phyloP scores from a whole-genome alignment of 2,888 invertebrate species.

The Drosophila seclusa region DNA sequence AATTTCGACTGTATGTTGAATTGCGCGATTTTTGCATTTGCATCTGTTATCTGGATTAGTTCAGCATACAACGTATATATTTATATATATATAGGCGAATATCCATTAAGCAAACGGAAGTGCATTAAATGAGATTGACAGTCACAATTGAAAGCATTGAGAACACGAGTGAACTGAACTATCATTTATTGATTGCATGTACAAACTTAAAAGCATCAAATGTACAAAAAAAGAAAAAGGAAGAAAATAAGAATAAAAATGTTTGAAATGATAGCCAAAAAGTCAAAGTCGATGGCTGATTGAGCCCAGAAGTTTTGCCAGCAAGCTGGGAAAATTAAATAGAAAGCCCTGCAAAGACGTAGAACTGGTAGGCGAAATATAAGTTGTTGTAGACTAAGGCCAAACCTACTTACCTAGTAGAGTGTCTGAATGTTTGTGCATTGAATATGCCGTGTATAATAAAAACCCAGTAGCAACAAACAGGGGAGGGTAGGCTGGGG shows the following conservation, averaged over 20 bases:
- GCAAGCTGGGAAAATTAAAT: slow-evolving; percentile 74
- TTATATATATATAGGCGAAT: background rate
- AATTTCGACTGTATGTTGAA: background rate
- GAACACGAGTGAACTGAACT: slow-evolving; percentile 18
- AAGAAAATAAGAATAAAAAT: slow-evolving; percentile 8
- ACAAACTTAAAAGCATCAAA: slow-evolving; percentile 47
- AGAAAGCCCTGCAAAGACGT: slow-evolving; percentile 71
- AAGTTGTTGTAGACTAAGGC: slow-evolving; percentile 40
- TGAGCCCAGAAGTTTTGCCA: slow-evolving; percentile 55
- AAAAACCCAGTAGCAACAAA: slow-evolving; percentile 57
- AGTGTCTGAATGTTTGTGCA: slow-evolving; percentile 80
- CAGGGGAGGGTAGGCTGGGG: slow-evolving; percentile 7
- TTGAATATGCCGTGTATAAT: slow-evolving; percentile 78
- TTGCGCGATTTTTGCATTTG: background rate
- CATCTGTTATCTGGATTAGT: background rate
- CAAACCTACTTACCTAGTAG: slow-evolving; percentile 81
- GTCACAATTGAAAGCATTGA: slow-evolving; percentile 34
- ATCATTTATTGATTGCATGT: slow-evolving; percentile 70
- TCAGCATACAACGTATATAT: background rate
- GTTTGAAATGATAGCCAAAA: slow-evolving; percentile 12
- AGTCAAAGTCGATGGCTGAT: slow-evolving; percentile 59
- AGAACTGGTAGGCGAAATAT: slow-evolving; percentile 10
- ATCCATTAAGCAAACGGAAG: slow-evolving; percentile 56
- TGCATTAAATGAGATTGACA: slow-evolving; percentile 52
- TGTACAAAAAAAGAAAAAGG: slow-evolving; percentile 4